Conservation (phyloP, 1,140 invertebrate genomes). For the Drosophila equinoxialis region DNA sequence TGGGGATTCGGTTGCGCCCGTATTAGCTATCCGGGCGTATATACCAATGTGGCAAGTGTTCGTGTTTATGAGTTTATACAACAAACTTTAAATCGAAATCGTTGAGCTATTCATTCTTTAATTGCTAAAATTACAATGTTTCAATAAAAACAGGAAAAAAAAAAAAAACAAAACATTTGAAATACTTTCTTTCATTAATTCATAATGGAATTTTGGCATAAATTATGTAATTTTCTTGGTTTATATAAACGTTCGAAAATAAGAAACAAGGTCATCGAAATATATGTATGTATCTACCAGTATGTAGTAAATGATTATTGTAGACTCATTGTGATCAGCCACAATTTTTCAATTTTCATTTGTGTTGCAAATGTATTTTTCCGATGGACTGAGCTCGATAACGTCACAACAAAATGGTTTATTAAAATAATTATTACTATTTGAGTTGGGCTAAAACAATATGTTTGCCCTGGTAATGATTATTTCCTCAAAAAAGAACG, state of each 20-base stretch:
- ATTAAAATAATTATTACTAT: constrained; percentile 76
- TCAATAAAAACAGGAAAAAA: too few relatives aligned
- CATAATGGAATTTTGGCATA: not conserved
- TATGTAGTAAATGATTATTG: not conserved
- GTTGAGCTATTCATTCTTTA: not conserved
- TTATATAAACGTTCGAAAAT: not conserved
- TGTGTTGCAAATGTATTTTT: constrained; percentile 16
- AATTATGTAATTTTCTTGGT: not conserved
- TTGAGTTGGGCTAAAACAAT: constrained; percentile 67
- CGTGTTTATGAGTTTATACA: constrained; percentile 59
- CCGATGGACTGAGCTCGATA: constrained; percentile 49
- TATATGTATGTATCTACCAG: not conserved
- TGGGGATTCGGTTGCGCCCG: constrained; percentile 86
- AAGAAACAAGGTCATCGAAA: constrained; percentile 1
- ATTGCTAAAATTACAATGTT: too few relatives aligned
- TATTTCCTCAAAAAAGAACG: constrained; percentile 54
- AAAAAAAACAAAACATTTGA: too few relatives aligned
- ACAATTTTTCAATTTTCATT: constrained; percentile 7
- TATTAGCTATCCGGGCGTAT: constrained; percentile 89
- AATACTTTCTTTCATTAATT: not conserved
- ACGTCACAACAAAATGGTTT: constrained; percentile 59
- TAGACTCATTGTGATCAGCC: not conserved
- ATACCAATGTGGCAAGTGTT: constrained; percentile 87
- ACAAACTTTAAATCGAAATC: constrained; percentile 34
- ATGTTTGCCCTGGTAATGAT: constrained; percentile 47